Evolutionary conservation across 2,888 invertebrate genomes (phyloP), one percentile per base, ranked within the genome.

Genomic region (Ormia ochracea): DNA sequence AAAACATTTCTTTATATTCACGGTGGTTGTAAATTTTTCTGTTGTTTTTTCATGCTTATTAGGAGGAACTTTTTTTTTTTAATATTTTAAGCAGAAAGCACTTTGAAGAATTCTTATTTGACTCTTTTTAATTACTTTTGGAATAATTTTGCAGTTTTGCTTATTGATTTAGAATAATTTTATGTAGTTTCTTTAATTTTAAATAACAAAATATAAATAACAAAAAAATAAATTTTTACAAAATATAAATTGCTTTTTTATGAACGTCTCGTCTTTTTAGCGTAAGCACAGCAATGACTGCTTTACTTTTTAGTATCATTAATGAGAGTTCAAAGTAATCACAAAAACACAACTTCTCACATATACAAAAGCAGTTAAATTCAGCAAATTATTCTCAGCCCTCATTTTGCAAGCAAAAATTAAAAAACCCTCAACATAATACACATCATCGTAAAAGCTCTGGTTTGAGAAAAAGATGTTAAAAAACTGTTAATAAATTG

Each of bases 1-100:
- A 54, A 28, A 9, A 52, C n/a, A 33, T 43, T 33, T 43, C 23
- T 61, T 26, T 33, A 9, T 33, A 19, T 43, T 61, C 68, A 65
- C 78, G 50, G 74, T 74, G 65, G 69, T 69, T 79, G 38, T 65
- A 70, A 66, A 74, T 66, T 78, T 63, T 70, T 54, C 65, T 65
- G n/a, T 50, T 61, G 48, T 7, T 59, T 33, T 52, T 68, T 69
- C 58, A 26, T 28, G 26, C 61, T 65, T 61, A 70, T 82, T 83
- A 85, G 85, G 69, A 86, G 86, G 86, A 86, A 86, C 86, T 86
- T 84, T 83, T 83, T 65, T 78, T 65, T 78, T 82, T 82, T 50
- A 43, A 61, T 61, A 41, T 45, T 43, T 50, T 65, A 43, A 23
- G 31, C 36, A 54, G 38, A 73, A 73, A 69, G 66, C 54, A 66